A percentile compares a stretch with the other conserved stretches of the same genome.
phyloP scores from a whole-genome alignment of 2,113 vertebrate species.

The Mus spicilegus region DNA sequence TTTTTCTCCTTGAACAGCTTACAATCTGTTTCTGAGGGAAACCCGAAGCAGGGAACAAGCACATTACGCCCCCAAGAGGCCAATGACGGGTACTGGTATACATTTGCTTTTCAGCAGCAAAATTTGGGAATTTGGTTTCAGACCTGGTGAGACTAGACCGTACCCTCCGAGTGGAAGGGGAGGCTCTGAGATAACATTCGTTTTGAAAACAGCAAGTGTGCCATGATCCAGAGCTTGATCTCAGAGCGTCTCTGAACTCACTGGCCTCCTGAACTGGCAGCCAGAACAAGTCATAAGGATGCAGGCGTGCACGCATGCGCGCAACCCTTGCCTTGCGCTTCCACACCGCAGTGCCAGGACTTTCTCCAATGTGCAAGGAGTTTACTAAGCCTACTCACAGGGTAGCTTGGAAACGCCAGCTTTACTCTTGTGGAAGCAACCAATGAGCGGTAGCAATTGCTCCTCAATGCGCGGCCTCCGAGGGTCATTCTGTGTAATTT shows the following conservation, averaged over 20 bases:
- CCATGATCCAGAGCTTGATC: not conserved
- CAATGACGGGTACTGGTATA: not conserved
- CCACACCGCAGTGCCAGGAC: too few species aligned
- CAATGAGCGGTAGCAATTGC: not conserved
- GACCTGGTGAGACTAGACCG: not conserved
- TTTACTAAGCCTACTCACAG: not conserved
- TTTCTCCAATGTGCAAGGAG: not conserved
- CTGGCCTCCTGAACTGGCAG: accelerated
- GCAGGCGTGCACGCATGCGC: not conserved
- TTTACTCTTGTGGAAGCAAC: not conserved
- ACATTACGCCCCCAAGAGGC: not conserved
- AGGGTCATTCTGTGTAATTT: not conserved
- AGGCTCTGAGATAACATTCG: not conserved
- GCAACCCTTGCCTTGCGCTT: accelerated
- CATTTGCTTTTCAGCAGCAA: not conserved
- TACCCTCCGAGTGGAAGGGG: not conserved
- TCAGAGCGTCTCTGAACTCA: not conserved
- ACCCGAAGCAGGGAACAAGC: not conserved
- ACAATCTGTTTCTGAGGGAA: not conserved
- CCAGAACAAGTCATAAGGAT: not conserved
- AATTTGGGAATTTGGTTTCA: not conserved
- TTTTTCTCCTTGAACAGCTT: not conserved
- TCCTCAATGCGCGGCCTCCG: not conserved
- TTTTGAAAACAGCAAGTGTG: not conserved
- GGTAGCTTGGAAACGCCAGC: not conserved